Base-by-base conservation (phyloP, 37 sponge, comb jelly and placozoan genomes). In the Amphimedon queenslandica region DNA sequence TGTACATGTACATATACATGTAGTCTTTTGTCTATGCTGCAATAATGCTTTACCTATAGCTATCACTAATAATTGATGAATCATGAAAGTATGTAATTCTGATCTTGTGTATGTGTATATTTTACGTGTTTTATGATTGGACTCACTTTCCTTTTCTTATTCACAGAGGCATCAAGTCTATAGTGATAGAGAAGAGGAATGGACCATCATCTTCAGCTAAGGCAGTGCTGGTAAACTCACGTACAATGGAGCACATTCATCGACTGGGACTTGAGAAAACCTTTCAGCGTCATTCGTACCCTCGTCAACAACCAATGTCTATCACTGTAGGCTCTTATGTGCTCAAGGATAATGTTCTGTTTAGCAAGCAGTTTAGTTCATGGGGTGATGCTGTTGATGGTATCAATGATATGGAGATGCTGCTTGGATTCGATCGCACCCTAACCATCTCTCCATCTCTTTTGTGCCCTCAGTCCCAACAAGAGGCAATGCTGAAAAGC, bases 211-310 rank as follows among this genome's bases (percentile, higher is more conserved):
- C 55, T 10, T 25, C 76, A 0, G 82, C 92, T 2, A 86, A 83
- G 58, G 87, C 88, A 4, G 34, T 82, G 1, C 33, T 47, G 40
- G 20, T 87, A 13, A 83, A 56, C 36, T 42, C 58, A 61, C 63
- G 92, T 2, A 60, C 81, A 2, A 87, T 92, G 87, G 92, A 92
- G 41, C 87, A 87, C 31, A 87, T 80, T 25, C 80, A 84, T 0
- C 83, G 78, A 31, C 1, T 92, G 3, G 87, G 87, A 10, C 30
- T 92, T 23, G 72, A 82, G 30, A 61, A 79, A 18, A 39, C 38
- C 3, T 51, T 89, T 2, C 76, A 80, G 8, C 51, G 76, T 0
- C 65, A 40, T 1, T 63, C 90, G 4, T 83, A 71, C 51, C 84
- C 90, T 8, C 67, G 67, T 25, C 80, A 89, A 56, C 18, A 60